These are phyloP conservation scores for Vimba vimba DNA, from an alignment of 2,113 vertebrate genomes.

Conservation along the genomic window DNA sequence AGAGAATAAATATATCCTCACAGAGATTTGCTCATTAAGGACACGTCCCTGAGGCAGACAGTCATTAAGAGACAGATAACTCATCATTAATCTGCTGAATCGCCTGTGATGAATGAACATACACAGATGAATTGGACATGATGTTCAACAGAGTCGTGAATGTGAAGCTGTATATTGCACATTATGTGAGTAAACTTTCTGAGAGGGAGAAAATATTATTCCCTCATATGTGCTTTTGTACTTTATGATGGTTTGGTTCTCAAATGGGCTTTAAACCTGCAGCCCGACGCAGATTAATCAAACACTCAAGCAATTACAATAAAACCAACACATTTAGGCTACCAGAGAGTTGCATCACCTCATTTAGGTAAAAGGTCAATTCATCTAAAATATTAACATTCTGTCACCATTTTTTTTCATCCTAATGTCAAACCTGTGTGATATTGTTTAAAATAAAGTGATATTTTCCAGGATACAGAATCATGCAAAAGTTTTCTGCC, in stretches of 20 bases:
- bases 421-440: too few relatives aligned
- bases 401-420: too few relatives aligned
- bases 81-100: slow-evolving; percentile 9
- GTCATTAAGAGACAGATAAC: slow-evolving; percentile 35
- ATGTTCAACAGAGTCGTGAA: background rate
- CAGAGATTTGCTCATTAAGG: slow-evolving; percentile 46
- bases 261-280: background rate
- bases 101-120: background rate
- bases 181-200: background rate
- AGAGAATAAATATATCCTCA: slow-evolving; percentile 47
- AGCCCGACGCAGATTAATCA: background rate
- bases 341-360: background rate
- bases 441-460: too few relatives aligned
- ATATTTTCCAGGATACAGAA: too few relatives aligned
- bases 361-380: slow-evolving; percentile 11
- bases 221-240: background rate
- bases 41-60: slow-evolving; percentile 31
- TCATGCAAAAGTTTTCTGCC: too few relatives aligned
- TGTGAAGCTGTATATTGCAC: background rate
- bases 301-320: background rate
- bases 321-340: background rate
- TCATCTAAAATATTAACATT: background rate
- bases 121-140: background rate
- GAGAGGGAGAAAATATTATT: background rate
- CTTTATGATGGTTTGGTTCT: background rate